Base-by-base conservation (phyloP, 53 echinoderm and acorn worm species). In the Holothuria scabra region DNA sequence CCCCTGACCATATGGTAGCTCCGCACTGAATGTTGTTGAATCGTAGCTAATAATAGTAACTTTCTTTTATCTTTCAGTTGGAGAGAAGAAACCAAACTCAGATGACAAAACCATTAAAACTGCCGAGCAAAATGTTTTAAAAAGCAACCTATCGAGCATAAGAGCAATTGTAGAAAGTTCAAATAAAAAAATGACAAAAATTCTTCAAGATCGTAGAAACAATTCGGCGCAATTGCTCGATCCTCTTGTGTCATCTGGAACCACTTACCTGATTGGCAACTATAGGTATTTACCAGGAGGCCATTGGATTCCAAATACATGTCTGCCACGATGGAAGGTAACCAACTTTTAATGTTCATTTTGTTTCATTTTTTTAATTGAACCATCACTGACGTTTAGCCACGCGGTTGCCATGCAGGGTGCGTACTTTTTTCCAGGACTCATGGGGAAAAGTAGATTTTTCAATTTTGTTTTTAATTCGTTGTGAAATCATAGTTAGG, bases 271-370 rank as follows among this genome's bases (percentile, higher is more conserved):
- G 8, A 57, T 79, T 55, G 59, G 35, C 6, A 57, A 90, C 46
- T 92, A 92, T 33, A 86, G 82, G 31, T 82, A 92, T 63, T 24
- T 95, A 38, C 90, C 92, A 18, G 95, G 95, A 29, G 95, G 95
- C 70, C 92, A 84, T 62, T 95, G 95, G 95, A 88, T 95, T 83
- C 95, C 95, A 28, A 86, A 87, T n/a, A 86, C 66, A 30, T 95
- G 95, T 38, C 67, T 85, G 33, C 95, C 95, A n/a, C 81, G 92
- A 83, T 95, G 95, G 95, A 95, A 95, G 92, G 95, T 94, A 59
- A 21, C 26, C 12, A 74, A 7, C 35, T 26, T 20, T 28, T 67
- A 34, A 13, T 35, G 28, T 26, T 67, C 21, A 28, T n/a, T 63
- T 28, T n/a, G n/a, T n/a, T n/a, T 63, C 5, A 63, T 1, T 8